Base-by-base conservation (phyloP, 2,888 invertebrate genomes). In the Epiblema foenella region DNA sequence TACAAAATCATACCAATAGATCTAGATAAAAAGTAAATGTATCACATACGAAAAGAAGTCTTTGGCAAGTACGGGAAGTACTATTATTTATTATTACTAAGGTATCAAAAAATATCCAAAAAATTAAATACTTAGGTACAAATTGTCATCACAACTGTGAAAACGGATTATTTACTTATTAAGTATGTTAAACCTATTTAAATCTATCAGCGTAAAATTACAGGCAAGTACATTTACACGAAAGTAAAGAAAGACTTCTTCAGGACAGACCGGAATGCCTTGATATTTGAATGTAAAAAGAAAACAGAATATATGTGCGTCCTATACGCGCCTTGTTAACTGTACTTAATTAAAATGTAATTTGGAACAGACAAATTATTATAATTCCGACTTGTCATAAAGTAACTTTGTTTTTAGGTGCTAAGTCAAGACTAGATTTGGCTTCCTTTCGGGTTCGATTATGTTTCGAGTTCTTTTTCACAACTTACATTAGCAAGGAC, bases 1-100 rank as follows among this genome's bases (percentile, higher is more conserved):
- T 54, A 70, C 60, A 24, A 71, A 71, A 67, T 62, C 49, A 71
- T 70, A 70, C 68, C 54, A 70, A 70, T 89, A 89, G 77, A 82
- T 80, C 83, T 89, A 90, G 83, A 83, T 89, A 88, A 89, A 89
- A 90, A 89, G 84, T 88, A 89, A 90, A 85, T 84, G 85, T 92
- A 93, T 93, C 90, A 92, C 90, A 91, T 91, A 90, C 84, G 84
- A 91, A 91, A 89, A 11, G 89, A 90, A 89, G 87, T 93, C 93
- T 93, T 93, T 93, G 93, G 93, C 91, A 84, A 92, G 89, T 88
- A 91, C 89, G 81, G 82, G 85, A 81, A 80, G 85, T 87, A 89
- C 85, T 78, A 79, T 24, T 24, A 24, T 24, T 77, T 78, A 79
- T 77, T 78, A 79, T 76, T 81, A 82, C 82, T 81, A 83, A 79